Evolutionary conservation across 2,797 vertebrate genomes (phyloP), one percentile per base, ranked within the genome.

Genomic region (Poecilia wingei): DNA sequence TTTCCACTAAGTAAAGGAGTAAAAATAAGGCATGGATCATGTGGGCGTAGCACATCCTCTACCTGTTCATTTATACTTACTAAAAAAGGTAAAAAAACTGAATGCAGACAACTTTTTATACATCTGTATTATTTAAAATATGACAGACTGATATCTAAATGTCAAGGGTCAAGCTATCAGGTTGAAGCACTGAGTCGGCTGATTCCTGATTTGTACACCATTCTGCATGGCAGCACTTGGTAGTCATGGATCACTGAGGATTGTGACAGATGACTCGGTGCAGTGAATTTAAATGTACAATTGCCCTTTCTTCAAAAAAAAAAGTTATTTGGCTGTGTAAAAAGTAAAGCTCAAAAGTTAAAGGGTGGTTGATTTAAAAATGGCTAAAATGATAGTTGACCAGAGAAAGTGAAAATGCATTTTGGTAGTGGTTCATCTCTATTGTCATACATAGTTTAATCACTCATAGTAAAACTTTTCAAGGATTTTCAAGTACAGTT

Each of bases 161-260:
- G 84, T 91, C 90, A 90, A 71, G 39, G 85, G 88, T 90, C 86
- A 88, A 78, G 75, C 72, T 78, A 82, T 77, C 76, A 74, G 75
- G 83, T 73, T 76, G 81, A 87, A 79, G 76, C 83, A 84, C 77
- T 76, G 84, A 85, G 59, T 82, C 74, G 76, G 85, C 80, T 82
- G 87, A 91, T 89, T 87, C 80, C 68, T 86, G 82, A 83, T 85
- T 76, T 88, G 82, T 80, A 78, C 82, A 77, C 36, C 61, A 64
- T 86, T 92, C 88, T 92, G 91, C 93, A 91, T 89, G 89, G 90
- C 79, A 91, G 91, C 92, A 85, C 82, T 87, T 84, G 82, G 79
- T 91, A 70, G 81, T 90, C 89, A 94, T 79, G 91, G 93, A 93
- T 95, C 92, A 92, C 88, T 89, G 92, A 89, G 75, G 80, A 89